Percentiles rank a stretch among this genome's conserved stretches.
phyloP scores from a whole-genome alignment of 1,140 invertebrate species.

The Homalodisca vitripennis region DNA sequence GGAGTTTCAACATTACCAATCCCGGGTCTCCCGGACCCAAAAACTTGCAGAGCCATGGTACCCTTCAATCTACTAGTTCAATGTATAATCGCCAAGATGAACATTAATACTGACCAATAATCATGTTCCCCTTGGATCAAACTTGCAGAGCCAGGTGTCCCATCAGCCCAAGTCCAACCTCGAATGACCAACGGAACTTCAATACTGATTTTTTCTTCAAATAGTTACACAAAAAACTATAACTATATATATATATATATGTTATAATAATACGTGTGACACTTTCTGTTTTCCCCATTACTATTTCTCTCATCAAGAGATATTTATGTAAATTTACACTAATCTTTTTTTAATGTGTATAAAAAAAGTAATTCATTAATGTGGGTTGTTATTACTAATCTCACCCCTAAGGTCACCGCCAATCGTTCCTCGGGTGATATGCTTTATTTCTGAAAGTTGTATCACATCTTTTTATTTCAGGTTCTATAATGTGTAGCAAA shows the following conservation, averaged over 20 bases:
- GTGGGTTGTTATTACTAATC: neutral
- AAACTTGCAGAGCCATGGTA: neutral
- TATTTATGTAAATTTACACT: neutral
- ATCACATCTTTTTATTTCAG: neutral
- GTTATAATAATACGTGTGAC: neutral
- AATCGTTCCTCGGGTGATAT: neutral
- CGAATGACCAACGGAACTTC: too few relatives aligned
- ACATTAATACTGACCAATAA: neutral
- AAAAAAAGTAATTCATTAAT: neutral
- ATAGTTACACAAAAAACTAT: too few relatives aligned
- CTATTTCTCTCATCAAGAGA: neutral
- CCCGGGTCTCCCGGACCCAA: neutral
- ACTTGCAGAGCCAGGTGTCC: neutral
- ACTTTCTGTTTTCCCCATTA: neutral
- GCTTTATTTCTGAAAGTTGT: neutral
- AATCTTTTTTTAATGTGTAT: neutral
- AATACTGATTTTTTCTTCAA: too few relatives aligned
- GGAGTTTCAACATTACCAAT: neutral
- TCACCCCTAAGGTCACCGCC: neutral
- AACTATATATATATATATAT: neutral
- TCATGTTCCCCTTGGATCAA: neutral
- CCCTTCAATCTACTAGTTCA: neutral
- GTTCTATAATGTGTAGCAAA: neutral
- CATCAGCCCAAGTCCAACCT: neutral
- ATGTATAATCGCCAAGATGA: neutral